phyloP scores from a whole-genome alignment of 2,888 invertebrate species.

The Oligia strigilis region DNA sequence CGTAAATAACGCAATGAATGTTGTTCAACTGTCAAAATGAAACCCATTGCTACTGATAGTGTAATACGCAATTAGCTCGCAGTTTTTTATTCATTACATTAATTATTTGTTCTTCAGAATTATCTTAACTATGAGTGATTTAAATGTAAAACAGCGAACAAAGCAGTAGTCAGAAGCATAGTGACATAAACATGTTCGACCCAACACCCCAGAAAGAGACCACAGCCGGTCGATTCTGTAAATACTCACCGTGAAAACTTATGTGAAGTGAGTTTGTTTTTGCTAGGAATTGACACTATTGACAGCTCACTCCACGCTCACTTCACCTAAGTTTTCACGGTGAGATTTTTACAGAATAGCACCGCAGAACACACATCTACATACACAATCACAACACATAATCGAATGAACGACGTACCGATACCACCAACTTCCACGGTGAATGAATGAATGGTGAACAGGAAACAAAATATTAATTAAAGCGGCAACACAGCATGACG shows the following conservation, averaged over 20 bases:
- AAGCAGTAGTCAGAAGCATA: not conserved
- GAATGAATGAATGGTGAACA: conserved; percentile 67
- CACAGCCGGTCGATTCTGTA: not conserved
- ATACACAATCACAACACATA: conserved; percentile 40
- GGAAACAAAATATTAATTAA: conserved; percentile 53
- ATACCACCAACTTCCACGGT: conserved; percentile 74
- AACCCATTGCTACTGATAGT: too few relatives aligned
- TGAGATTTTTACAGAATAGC: too few relatives aligned
- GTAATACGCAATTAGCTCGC: too few relatives aligned
- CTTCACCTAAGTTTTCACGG: too few relatives aligned
- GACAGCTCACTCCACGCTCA: too few relatives aligned
- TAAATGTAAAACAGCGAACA: not conserved
- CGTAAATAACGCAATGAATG: too few relatives aligned
- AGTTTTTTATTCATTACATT: not conserved
- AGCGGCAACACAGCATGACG: conserved; percentile 42
- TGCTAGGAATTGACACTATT: too few relatives aligned
- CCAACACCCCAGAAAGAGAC: conserved; percentile 5
- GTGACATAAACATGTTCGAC: conserved; percentile 6
- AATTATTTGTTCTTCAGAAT: too few relatives aligned
- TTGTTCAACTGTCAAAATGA: too few relatives aligned
- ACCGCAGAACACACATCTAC: conserved; percentile 13
- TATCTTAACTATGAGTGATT: not conserved
- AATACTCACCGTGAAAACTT: too few relatives aligned
- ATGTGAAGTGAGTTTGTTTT: too few relatives aligned
- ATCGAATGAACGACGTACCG: conserved; percentile 63